These are phyloP conservation scores for Eulemur coronatus DNA, from an alignment of 2,797 vertebrate genomes.

Conservation along the genomic window DNA sequence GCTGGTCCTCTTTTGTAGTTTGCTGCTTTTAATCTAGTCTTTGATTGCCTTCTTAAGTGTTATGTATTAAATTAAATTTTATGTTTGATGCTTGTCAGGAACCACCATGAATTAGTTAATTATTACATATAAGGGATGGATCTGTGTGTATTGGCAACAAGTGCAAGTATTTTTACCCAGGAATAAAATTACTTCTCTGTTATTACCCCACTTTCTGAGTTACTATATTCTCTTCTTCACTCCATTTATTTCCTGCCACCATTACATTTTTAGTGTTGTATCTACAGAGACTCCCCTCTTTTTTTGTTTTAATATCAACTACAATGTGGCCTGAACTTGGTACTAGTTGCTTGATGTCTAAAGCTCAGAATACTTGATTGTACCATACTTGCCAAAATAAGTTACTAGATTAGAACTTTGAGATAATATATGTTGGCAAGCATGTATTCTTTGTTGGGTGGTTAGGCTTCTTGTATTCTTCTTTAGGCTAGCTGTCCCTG, in stretches of 20 bases:
- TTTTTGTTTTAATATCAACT: slow-evolving; percentile 22
- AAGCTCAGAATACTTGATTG: slow-evolving; percentile 21
- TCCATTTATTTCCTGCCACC: not conserved
- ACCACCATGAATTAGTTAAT: not conserved
- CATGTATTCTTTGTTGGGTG: slow-evolving; percentile 16
- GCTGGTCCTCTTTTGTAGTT: not conserved
- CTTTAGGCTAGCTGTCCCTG: slow-evolving; percentile 17
- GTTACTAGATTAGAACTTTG: slow-evolving; percentile 31
- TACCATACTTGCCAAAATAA: slow-evolving; percentile 9
- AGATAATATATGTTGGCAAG: not conserved
- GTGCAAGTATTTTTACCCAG: not conserved
- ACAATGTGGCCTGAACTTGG: not conserved
- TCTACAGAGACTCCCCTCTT: not conserved
- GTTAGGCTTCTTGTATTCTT: not conserved
- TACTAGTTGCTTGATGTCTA: slow-evolving; percentile 28
- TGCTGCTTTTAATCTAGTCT: not conserved
- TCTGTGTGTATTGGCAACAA: slow-evolving; percentile 16
- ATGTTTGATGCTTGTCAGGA: slow-evolving; percentile 36
- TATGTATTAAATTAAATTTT: slow-evolving; percentile 26
- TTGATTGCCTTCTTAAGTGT: slow-evolving; percentile 21
- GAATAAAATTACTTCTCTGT: slow-evolving; percentile 20
- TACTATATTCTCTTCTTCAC: not conserved
- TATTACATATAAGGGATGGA: not conserved
- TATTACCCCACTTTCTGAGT: not conserved
- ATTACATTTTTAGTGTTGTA: slow-evolving; percentile 18